A percentile compares a stretch with the other conserved stretches of the same genome.
Conservation (phyloP, 2,888 invertebrate genomes). For the Agrotis segetum region DNA sequence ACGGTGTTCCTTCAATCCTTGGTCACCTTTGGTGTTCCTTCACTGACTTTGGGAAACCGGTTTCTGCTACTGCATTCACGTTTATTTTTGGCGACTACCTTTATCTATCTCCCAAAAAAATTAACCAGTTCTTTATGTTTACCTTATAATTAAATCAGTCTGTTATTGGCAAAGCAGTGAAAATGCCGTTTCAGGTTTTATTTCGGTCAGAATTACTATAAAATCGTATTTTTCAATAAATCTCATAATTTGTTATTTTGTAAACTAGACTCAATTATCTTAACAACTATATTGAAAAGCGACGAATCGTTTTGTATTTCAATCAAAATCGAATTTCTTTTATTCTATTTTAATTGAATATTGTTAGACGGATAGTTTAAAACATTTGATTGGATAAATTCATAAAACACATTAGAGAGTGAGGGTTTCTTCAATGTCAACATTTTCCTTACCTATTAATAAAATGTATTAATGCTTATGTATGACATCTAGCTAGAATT, state of each 20-base stretch:
- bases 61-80: background rate
- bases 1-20: too few species aligned
- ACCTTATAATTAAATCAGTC: background rate
- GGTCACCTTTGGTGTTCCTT: too few species aligned
- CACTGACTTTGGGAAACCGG: too few species aligned
- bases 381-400: conserved; percentile 16
- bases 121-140: background rate
- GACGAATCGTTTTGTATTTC: conserved; percentile 51
- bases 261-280: conserved; percentile 41
- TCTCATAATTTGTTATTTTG: conserved; percentile 28
- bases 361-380: conserved; percentile 10
- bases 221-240: conserved; percentile 27
- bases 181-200: conserved; percentile 4
- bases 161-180: background rate
- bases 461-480: background rate
- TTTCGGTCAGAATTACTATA: conserved; percentile 12
- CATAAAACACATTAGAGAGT: background rate
- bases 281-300: conserved; percentile 35
- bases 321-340: conserved; percentile 37
- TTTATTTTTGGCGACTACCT: background rate
- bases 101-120: background rate
- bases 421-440: too few species aligned
- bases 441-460: background rate
- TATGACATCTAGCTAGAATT: background rate
- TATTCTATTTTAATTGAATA: conserved; percentile 53